Percentiles rank a stretch among this genome's conserved stretches.
Conservation (phyloP, 2,113 vertebrate species). For the Tamias sibiricus region DNA sequence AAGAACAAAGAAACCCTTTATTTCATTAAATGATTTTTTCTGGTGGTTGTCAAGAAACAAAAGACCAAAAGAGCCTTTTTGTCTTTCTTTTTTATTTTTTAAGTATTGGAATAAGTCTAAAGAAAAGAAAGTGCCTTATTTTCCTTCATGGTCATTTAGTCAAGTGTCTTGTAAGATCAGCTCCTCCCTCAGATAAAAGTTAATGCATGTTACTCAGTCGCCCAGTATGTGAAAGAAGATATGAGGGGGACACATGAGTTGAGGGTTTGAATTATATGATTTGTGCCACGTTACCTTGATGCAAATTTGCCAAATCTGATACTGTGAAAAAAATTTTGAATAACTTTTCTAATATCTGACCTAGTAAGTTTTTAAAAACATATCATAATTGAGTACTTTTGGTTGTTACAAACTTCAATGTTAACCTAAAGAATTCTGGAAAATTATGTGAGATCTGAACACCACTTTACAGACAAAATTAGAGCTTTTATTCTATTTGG, state of each 20-base stretch:
- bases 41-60: conserved; percentile 94
- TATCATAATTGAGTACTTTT: conserved; percentile 75
- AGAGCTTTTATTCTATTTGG: conserved; percentile 72
- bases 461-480: conserved; percentile 76
- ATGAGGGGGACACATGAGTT: conserved; percentile 86
- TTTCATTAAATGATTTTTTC: conserved; percentile 95
- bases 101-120: conserved; percentile 94
- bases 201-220: conserved; percentile 87
- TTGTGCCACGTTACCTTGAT: conserved; percentile 86
- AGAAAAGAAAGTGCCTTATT: conserved; percentile 97
- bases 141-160: conserved; percentile 93
- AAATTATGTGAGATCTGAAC: conserved; percentile 76
- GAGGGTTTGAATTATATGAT: conserved; percentile 85
- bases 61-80: conserved; percentile 95
- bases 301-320: conserved; percentile 87
- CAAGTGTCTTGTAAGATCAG: conserved; percentile 90
- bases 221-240: conserved; percentile 87
- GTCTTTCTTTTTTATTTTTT: conserved; percentile 91
- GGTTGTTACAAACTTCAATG: conserved; percentile 73
- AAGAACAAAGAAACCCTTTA: conserved; percentile 97
- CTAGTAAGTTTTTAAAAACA: conserved; percentile 80
- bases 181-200: conserved; percentile 88
- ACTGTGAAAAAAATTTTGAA: conserved; percentile 80
- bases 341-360: conserved; percentile 84
- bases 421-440: conserved; percentile 85